Evolutionary conservation across 2,113 vertebrate genomes (phyloP).

Genomic region (Anser cygnoides): DNA sequence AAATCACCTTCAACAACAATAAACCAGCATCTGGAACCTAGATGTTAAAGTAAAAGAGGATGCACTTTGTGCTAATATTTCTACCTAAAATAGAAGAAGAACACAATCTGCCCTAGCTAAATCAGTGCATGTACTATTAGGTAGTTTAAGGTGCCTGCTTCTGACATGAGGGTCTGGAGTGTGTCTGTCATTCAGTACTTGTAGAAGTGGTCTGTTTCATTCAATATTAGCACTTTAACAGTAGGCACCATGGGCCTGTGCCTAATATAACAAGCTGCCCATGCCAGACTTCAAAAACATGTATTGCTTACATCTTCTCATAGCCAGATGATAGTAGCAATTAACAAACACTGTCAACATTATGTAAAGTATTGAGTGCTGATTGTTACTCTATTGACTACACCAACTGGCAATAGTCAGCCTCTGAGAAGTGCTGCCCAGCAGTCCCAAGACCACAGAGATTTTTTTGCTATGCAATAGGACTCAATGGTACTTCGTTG

Average conservation of each 20-base stretch:
- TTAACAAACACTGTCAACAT: not conserved
- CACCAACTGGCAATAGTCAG: not conserved
- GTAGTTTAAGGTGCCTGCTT: not conserved
- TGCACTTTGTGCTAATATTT: not conserved
- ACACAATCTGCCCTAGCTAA: not conserved
- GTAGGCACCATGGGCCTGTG: not conserved
- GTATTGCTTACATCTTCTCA: not conserved
- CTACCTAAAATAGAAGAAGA: not conserved
- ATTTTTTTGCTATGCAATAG: not conserved
- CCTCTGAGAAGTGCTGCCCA: not conserved
- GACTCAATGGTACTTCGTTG: not conserved
- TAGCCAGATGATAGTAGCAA: not conserved
- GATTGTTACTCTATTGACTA: not conserved
- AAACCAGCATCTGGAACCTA: not conserved
- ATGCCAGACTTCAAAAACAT: fast-evolving
- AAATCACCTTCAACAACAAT: not conserved
- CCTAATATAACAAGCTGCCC: not conserved
- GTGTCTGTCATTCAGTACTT: not conserved
- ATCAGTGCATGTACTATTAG: not conserved
- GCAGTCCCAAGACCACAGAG: not conserved
- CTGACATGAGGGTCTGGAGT: not conserved
- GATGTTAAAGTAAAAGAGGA: not conserved
- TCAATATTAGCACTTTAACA: not conserved
- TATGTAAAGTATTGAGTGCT: fast-evolving
- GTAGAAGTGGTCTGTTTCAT: not conserved